phyloP scores from a whole-genome alignment of 2,888 invertebrate genomes.

The Mylabris sibirica region DNA sequence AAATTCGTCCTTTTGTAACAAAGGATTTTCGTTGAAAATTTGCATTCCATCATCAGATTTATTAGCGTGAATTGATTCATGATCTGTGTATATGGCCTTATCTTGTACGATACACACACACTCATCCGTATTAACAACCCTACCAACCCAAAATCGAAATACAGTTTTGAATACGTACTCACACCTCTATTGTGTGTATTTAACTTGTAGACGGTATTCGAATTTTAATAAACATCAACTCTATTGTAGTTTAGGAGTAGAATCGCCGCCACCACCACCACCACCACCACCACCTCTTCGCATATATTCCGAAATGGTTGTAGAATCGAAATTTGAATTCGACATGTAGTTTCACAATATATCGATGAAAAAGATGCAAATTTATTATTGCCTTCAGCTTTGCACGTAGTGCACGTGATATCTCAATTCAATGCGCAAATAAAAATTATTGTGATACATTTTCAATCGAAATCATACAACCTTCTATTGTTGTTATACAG shows the following conservation, averaged over 20 bases:
- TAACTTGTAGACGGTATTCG: constrained; percentile 4
- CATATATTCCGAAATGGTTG: background rate
- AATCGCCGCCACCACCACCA: background rate
- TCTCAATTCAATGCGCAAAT: constrained; percentile 6
- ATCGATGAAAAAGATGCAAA: constrained; percentile 18
- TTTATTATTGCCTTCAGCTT: constrained; percentile 15
- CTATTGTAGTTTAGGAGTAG: background rate
- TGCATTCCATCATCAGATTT: constrained; percentile 17
- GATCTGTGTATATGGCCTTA: constrained; percentile 10
- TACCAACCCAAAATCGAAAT: constrained; percentile 3
- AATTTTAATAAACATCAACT: constrained; percentile 4
- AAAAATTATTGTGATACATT: constrained; percentile 16
- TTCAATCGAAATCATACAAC: background rate
- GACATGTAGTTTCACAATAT: background rate
- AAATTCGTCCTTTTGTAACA: constrained; percentile 7
- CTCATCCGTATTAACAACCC: background rate
- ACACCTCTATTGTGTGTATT: constrained; percentile 4
- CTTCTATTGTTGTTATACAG: too few relatives aligned
- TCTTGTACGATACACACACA: constrained; percentile 11
- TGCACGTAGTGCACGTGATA: constrained; percentile 17
- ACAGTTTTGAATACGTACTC: background rate
- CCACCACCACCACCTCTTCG: background rate
- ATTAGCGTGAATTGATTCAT: constrained; percentile 19
- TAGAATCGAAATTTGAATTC: constrained; percentile 16
- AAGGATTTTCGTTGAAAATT: constrained; percentile 13